These are phyloP conservation scores for Maconellicoccus hirsutus DNA, from an alignment of 1,140 invertebrate species.

Conservation along the genomic window DNA sequence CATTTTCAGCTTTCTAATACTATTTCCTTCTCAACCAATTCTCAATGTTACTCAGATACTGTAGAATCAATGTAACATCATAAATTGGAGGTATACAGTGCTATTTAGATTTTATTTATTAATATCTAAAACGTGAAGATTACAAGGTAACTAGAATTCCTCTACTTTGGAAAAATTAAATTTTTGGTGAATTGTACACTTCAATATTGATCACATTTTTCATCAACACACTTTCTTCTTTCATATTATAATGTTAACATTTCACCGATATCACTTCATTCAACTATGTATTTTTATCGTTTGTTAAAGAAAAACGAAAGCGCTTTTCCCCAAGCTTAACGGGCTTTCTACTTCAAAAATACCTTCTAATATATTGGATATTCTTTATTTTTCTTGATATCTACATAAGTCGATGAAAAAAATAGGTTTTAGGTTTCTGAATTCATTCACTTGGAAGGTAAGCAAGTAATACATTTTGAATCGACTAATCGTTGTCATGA, in stretches of 20 bases:
- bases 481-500: too few species aligned
- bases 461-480: too few species aligned
- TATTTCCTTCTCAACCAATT: too few species aligned
- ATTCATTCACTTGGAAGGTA: too few species aligned
- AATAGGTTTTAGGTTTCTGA: too few species aligned
- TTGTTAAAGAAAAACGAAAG: neutral
- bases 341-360: neutral
- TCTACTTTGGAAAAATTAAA: neutral
- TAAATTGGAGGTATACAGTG: too few species aligned
- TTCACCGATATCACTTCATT: neutral
- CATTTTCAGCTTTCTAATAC: neutral
- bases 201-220: neutral
- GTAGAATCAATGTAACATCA: neutral
- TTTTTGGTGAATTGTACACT: neutral
- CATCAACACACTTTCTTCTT: neutral
- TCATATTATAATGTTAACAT: neutral
- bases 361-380: neutral
- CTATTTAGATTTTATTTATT: too few species aligned
- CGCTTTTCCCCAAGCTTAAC: neutral
- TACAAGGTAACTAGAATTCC: too few species aligned
- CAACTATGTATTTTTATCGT: neutral
- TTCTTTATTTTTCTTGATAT: too few species aligned
- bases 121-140: too few species aligned
- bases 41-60: neutral
- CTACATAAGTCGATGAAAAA: too few species aligned